Percentiles rank a stretch among this genome's conserved stretches.
phyloP scores from a whole-genome alignment of 1,140 invertebrate species.

The Drosophila neocordata region DNA sequence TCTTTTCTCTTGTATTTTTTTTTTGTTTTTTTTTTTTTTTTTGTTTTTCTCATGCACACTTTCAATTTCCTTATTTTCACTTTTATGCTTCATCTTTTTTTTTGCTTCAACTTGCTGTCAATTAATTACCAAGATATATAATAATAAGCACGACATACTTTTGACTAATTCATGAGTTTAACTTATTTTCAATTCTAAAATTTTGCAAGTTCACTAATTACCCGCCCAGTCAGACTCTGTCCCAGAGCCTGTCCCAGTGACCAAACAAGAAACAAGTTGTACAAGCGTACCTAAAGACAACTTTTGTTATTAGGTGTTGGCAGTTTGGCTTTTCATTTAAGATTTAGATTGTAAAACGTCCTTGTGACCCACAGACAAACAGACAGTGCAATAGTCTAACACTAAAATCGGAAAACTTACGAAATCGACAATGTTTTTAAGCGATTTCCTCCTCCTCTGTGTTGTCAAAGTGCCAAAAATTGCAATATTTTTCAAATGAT shows the following conservation, averaged over 20 bases:
- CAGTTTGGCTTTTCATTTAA: slow-evolving; percentile 14
- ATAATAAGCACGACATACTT: not conserved
- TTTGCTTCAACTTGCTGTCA: not conserved
- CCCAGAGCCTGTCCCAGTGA: slow-evolving; percentile 9
- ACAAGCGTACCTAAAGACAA: not conserved
- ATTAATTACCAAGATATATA: not conserved
- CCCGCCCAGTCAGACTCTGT: slow-evolving; percentile 8
- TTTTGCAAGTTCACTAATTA: slow-evolving; percentile 63
- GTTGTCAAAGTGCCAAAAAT: not conserved
- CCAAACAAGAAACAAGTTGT: slow-evolving; percentile 37
- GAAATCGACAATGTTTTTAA: slow-evolving; percentile 35
- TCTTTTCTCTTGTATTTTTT: too few relatives aligned
- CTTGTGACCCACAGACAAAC: slow-evolving; percentile 61
- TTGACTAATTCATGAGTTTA: slow-evolving; percentile 19
- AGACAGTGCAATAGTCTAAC: too few relatives aligned
- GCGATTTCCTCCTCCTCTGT: slow-evolving; percentile 11
- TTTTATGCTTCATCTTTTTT: not conserved
- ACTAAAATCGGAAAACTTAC: slow-evolving; percentile 35
- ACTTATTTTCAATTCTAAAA: slow-evolving; percentile 14
- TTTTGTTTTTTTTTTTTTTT: not conserved
- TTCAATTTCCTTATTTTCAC: slow-evolving; percentile 32
- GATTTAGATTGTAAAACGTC: slow-evolving; percentile 71
- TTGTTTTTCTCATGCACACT: slow-evolving; percentile 27
- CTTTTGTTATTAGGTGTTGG: slow-evolving; percentile 13
- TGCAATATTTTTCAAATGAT: slow-evolving; percentile 11